A percentile compares a stretch with the other conserved stretches of the same genome.
Evolutionary conservation across 2,113 vertebrate species (phyloP).

Genomic region (Bos javanicus): DNA sequence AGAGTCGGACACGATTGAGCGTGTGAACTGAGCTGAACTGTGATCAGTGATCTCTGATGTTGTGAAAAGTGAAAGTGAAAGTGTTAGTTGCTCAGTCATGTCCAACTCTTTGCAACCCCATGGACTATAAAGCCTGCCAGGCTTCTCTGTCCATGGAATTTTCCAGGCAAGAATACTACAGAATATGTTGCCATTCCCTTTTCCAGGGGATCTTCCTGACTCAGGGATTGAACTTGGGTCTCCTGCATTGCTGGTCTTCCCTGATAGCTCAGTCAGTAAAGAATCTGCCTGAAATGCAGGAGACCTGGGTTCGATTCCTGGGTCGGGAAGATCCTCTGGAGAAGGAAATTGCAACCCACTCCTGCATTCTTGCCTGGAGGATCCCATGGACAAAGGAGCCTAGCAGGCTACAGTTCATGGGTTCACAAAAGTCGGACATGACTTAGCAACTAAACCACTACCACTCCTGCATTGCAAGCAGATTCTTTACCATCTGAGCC

Average conservation of each 20-base stretch:
- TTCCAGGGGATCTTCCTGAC: neutral
- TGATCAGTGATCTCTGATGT: neutral
- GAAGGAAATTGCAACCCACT: neutral
- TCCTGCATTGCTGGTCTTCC: neutral
- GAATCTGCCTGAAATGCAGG: neutral
- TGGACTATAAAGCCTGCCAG: neutral
- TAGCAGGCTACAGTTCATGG: neutral
- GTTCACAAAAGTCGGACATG: rapidly evolving
- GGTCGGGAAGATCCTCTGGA: neutral
- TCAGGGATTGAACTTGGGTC: neutral
- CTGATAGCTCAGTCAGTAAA: neutral
- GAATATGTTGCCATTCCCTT: neutral
- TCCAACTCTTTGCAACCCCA: rapidly evolving
- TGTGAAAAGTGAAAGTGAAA: neutral
- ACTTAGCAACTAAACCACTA: neutral
- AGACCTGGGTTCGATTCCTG: neutral
- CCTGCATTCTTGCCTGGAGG: neutral
- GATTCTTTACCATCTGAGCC: neutral
- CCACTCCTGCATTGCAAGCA: neutral
- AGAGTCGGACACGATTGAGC: rapidly evolving
- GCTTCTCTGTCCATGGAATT: neutral
- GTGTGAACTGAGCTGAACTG: neutral
- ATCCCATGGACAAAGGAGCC: neutral
- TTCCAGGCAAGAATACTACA: neutral
- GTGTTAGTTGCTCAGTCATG: neutral